These are phyloP conservation scores for Leptodactylus fallax DNA, from an alignment of 2,797 vertebrate species.

Conservation along the genomic window DNA sequence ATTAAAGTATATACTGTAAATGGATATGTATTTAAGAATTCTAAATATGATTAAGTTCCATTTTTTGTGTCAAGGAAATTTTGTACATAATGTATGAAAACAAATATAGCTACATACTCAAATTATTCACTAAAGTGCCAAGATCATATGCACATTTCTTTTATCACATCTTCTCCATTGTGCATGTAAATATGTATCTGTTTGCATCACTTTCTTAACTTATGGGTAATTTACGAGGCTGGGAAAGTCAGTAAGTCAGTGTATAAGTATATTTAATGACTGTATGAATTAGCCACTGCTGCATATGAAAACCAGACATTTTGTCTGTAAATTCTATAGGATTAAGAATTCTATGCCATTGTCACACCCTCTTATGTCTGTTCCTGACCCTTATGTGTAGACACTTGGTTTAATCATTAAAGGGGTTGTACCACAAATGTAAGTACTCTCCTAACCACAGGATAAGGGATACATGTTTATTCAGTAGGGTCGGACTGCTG, in stretches of 20 bases:
- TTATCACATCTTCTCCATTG: constrained; percentile 68
- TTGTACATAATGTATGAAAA: constrained; percentile 74
- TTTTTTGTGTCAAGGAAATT: constrained; percentile 70
- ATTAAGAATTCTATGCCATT: constrained; percentile 51
- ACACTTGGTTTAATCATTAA: background rate
- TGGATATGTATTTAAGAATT: constrained; percentile 71
- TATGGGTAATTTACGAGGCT: background rate
- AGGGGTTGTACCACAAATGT: too few relatives aligned
- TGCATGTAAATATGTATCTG: constrained; percentile 60
- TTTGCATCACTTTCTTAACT: constrained; percentile 41
- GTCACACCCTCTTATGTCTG: constrained; percentile 26
- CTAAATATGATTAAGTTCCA: constrained; percentile 68
- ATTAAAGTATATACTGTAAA: constrained; percentile 74
- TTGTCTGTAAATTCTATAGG: constrained; percentile 49
- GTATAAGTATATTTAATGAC: constrained; percentile 34
- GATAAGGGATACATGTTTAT: too few relatives aligned
- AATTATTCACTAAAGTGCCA: constrained; percentile 81
- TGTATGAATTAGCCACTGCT: constrained; percentile 19
- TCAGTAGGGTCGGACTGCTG: too few relatives aligned
- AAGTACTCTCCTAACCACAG: too few relatives aligned
- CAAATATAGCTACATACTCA: constrained; percentile 70
- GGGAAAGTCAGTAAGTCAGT: constrained; percentile 10
- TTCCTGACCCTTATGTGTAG: constrained; percentile 44
- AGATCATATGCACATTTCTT: constrained; percentile 70
- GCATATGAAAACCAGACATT: constrained; percentile 41